These are phyloP conservation scores for Coelopa frigida DNA, from an alignment of 1,140 invertebrate species.

Conservation along the genomic window DNA sequence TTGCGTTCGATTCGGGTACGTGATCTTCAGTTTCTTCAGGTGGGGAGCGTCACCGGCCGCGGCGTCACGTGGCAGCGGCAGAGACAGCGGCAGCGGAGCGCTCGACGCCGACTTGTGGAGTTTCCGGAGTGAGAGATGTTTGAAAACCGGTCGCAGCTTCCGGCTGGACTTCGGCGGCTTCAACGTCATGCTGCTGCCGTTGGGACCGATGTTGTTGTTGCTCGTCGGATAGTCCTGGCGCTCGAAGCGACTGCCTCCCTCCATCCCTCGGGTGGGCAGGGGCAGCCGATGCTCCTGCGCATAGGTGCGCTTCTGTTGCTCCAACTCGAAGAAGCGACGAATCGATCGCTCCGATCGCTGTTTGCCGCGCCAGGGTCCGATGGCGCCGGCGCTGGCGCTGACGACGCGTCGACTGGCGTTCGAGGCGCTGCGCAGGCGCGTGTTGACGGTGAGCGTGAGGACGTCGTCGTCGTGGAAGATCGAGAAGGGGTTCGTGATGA, in stretches of 20 bases:
- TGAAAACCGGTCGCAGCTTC: conserved; percentile 22
- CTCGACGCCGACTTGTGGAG: conserved; percentile 14
- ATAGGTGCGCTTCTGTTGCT: background rate
- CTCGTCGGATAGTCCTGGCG: conserved; percentile 30
- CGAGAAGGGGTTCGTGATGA: conserved; percentile 42
- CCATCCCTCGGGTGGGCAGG: too few species aligned
- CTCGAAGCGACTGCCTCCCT: conserved; percentile 34
- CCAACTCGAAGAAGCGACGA: conserved; percentile 24
- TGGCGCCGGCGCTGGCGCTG: conserved; percentile 15
- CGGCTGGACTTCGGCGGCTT: conserved; percentile 18
- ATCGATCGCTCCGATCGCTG: conserved; percentile 18
- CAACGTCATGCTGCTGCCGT: background rate
- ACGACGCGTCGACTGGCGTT: background rate
- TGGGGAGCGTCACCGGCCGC: conserved; percentile 17
- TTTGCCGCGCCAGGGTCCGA: conserved; percentile 12
- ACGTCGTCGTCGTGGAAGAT: conserved; percentile 38
- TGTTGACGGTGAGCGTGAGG: conserved; percentile 29
- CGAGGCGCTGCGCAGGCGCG: conserved; percentile 20
- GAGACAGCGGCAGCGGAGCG: background rate
- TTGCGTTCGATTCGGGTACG: conserved; percentile 39
- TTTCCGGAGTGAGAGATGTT: conserved; percentile 32
- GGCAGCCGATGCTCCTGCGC: conserved; percentile 14
- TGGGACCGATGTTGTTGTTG: background rate
- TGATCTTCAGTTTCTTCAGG: conserved; percentile 38
- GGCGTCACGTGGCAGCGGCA: background rate